Base-by-base conservation (phyloP, 2,797 vertebrate species). In the Enoplosus armatus region DNA sequence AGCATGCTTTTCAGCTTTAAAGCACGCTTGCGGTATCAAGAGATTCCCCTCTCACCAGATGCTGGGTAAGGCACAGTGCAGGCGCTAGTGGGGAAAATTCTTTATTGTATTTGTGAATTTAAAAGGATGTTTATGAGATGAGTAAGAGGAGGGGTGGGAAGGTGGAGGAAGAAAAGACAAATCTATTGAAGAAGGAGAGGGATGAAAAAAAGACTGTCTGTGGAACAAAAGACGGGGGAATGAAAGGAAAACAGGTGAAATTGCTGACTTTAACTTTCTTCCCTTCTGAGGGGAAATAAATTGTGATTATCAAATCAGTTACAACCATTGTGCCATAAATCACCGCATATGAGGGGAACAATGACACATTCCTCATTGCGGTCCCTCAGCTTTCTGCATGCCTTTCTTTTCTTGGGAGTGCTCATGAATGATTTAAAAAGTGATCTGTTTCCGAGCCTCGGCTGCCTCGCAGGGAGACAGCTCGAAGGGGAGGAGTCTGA, bases 271-370 rank as follows among this genome's bases (percentile, higher is more conserved):
- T 84, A 89, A 89, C 89, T 87, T 93, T 90, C 77, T 79, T 67
- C 82, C 76, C 82, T 84, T 89, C 72, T 73, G 85, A 90, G 86
- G 84, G 83, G 87, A 89, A 92, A 94, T 93, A 93, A 94, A 94
- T 90, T 86, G 85, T 88, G 93, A 95, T 95, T 94, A 95, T 96
- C 92, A 95, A 95, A 95, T 95, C 94, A 91, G 91, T 93, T 90
- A 90, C 90, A 90, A 88, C 83, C 85, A 74, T 83, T 62, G 84
- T 90, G 90, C 91, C 93, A 94, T 94, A 95, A 95, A 95, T 95
- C 95, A 93, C 83, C 50, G 82, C 82, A 75, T 90, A 93, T 90
- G 85, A 93, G 90, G 73, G 70, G 82, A 86, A 82, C 90, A 85
- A 92, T 92, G 90, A 89, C 92, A 90, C 91, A 72, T 93, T 88